Evolutionary conservation across 2,113 vertebrate species (phyloP).

Genomic region (Sakesphorus luctuosus): DNA sequence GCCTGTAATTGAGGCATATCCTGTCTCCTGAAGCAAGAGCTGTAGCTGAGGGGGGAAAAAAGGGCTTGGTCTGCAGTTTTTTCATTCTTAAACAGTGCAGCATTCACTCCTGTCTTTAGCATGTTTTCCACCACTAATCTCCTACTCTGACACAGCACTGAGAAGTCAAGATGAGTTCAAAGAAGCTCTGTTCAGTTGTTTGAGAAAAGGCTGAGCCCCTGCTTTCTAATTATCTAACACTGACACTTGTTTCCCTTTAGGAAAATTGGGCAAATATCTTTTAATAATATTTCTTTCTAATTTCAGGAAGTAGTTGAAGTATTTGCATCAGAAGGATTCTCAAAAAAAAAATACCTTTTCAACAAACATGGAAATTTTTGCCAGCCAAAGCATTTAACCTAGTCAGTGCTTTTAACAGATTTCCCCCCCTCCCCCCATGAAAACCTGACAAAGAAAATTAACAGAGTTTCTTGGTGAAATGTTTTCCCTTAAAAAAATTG

Average conservation of each 20-base stretch:
- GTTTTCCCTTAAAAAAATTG: background rate
- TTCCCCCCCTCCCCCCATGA: background rate
- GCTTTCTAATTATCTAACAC: background rate
- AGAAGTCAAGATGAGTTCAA: constrained; percentile 13
- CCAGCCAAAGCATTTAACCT: background rate
- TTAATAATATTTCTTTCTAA: background rate
- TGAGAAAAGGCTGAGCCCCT: background rate
- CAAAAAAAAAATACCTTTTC: background rate
- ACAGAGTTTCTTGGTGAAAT: background rate
- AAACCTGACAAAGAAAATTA: constrained; percentile 16
- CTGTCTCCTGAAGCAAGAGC: background rate
- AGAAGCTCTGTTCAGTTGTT: background rate
- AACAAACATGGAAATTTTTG: background rate
- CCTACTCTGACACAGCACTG: background rate
- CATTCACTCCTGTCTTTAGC: background rate
- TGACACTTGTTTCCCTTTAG: background rate
- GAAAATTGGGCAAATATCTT: background rate
- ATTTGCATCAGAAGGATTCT: background rate
- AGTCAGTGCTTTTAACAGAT: background rate
- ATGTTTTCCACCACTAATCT: constrained; percentile 4
- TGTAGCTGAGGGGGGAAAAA: background rate
- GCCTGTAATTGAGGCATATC: background rate
- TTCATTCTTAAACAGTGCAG: constrained; percentile 12
- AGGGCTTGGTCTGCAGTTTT: background rate
- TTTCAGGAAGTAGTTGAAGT: background rate